A percentile compares a stretch with the other conserved stretches of the same genome.
These are phyloP conservation scores for Neocrepidodera transversa DNA, from an alignment of 2,888 invertebrate species.

Conservation along the genomic window DNA sequence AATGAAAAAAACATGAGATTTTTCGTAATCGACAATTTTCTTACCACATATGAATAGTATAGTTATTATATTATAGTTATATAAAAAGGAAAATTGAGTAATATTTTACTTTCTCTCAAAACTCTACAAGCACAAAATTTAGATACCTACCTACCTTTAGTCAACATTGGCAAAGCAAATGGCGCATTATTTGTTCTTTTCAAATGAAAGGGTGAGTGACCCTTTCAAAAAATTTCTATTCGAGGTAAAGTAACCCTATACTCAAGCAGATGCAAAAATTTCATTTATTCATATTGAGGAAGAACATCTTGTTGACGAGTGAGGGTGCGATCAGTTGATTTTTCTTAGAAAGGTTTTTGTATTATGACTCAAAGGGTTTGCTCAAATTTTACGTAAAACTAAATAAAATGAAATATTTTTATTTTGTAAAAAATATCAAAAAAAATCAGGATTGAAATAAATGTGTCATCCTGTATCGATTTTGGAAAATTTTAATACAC, in stretches of 20 bases:
- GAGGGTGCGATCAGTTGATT: conserved; percentile 26
- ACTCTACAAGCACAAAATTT: no score
- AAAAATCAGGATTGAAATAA: no score
- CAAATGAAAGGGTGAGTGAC: conserved; percentile 37
- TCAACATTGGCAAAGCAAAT: conserved; percentile 16
- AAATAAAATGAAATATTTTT: no score
- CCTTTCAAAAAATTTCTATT: conserved; percentile 41
- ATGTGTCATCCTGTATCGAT: no score
- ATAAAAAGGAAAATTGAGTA: no score
- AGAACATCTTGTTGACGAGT: conserved; percentile 32
- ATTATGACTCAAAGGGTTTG: neutral
- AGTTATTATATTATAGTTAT: no score
- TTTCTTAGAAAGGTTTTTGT: neutral
- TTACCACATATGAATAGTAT: no score
- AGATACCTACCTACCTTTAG: conserved; percentile 16
- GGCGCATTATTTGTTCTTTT: conserved; percentile 23
- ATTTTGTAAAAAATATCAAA: no score
- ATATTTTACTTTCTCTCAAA: no score
- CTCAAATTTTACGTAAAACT: neutral
- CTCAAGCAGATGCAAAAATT: conserved; percentile 45
- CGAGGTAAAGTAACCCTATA: conserved; percentile 51
- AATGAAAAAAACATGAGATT: no score
- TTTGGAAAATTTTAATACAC: no score
- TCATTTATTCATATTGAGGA: conserved; percentile 15
- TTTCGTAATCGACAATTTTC: no score